These are phyloP conservation scores for Myrmophylax atrothorax DNA, from an alignment of 2,113 vertebrate species.

Conservation along the genomic window DNA sequence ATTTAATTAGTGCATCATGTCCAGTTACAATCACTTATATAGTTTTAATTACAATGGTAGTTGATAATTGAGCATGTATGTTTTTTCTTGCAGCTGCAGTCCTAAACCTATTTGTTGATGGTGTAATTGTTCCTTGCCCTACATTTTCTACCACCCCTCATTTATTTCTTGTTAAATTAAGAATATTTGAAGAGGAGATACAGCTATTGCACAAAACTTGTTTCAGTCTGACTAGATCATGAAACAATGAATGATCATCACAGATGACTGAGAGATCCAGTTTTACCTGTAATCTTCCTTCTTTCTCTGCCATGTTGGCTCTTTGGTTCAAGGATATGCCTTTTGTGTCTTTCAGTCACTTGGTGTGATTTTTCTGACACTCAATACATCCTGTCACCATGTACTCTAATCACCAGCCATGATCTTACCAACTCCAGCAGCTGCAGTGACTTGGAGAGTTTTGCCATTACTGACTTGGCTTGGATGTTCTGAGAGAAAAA, in stretches of 20 bases:
- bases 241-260: neutral
- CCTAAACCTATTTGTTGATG: neutral
- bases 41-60: slow-evolving; percentile 16
- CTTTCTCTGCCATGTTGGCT: neutral
- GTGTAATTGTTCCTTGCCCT: slow-evolving; percentile 1
- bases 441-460: neutral
- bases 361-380: neutral
- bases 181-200: neutral
- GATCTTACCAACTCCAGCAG: neutral
- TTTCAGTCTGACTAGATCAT: neutral
- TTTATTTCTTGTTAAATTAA: neutral
- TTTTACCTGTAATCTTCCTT: neutral
- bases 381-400: neutral
- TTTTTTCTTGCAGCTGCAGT: neutral
- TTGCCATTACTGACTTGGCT: neutral
- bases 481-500: neutral
- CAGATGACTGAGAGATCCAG: neutral
- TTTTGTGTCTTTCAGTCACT: neutral
- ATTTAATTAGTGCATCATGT: slow-evolving; percentile 26
- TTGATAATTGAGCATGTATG: neutral
- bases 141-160: neutral
- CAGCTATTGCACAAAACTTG: neutral
- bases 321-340: neutral
- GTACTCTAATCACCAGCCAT: neutral
- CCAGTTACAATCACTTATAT: neutral